These are phyloP conservation scores for Erpobdella octoculata DNA, from an alignment of 2,888 invertebrate species.

Conservation along the genomic window DNA sequence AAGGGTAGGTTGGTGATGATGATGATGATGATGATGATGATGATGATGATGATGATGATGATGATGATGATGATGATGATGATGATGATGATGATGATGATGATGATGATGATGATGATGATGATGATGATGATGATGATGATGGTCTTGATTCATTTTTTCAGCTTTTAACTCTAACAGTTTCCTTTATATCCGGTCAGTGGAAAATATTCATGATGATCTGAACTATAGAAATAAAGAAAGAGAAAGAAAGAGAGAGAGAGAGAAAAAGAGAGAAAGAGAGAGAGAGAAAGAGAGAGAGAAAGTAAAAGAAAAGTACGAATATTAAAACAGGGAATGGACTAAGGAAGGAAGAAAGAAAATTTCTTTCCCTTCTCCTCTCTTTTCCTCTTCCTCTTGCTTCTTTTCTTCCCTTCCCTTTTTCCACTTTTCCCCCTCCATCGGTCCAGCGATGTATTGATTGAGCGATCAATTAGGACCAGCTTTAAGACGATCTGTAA, in stretches of 20 bases:
- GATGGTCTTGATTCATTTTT: background rate
- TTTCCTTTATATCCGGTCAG: too few species aligned
- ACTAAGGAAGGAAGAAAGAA: background rate
- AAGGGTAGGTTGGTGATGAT: conserved; percentile 10
- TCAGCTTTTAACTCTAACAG: background rate
- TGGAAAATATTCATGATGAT: too few species aligned
- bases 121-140: background rate
- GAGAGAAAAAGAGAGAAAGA: background rate
- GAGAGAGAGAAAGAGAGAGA: background rate
- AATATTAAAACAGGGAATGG: background rate
- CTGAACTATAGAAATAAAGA: background rate
- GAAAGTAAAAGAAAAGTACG: background rate
- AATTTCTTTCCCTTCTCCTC: background rate
- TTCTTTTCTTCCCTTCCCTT: too few species aligned
- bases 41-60: conserved; percentile 16
- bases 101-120: background rate
- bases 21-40: conserved; percentile 24
- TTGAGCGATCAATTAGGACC: conserved; percentile 9
- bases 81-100: conserved; percentile 9
- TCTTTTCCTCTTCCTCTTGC: background rate
- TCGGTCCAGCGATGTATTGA: conserved; percentile 9
- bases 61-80: conserved; percentile 4
- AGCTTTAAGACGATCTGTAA: conserved; percentile 1
- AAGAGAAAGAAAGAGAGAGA: background rate
- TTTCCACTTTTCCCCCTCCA: too few species aligned